Evolutionary conservation across 2,797 vertebrate genomes (phyloP), one percentile per base, ranked within the genome.

Genomic region (Pogoniulus pusillus): DNA sequence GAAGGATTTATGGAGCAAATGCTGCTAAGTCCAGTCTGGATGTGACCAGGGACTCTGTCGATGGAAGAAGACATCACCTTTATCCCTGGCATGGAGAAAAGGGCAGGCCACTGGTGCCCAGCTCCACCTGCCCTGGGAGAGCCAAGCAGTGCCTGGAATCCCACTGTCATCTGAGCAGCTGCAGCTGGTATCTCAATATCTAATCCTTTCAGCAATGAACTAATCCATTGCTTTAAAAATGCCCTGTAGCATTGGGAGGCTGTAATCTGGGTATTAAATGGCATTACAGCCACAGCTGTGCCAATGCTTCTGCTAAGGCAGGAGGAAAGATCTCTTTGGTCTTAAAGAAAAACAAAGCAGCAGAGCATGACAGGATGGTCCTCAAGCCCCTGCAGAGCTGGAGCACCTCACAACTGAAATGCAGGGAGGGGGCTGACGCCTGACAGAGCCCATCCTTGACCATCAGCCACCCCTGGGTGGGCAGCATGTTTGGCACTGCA

Each of bases 201-300:
- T 63, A 85, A 85, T 55, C 59, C 34, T n/a, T 84, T 53, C 55
- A 39, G 55, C 93, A 83, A 90, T 78, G n/a, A 66, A 69, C 72
- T 69, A 63, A 90, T 72, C 62, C 4, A 0, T 32, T 81, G 70
- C 70, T 92, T 92, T 75, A 94, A 86, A 92, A 92, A 87, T 59
- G 85, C 35, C 72, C 51, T 12, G 51, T 30, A 79, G 51, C 43
- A 63, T 30, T 30, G 18, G 3, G 14, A 81, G 66, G 53, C 76
- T 89, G 11, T 87, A 87, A 85, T 89, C 75, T 91, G 6, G 3
- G 65, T 77, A 76, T 90, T 94, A 91, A 91, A 82, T 60, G 70
- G 45, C 81, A 80, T 81, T 90, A 88, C 90, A 90, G 47, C 34
- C 58, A 70, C 93, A 92, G 87, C n/a, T 75, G 88, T 75, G 88